phyloP scores from a whole-genome alignment of 2,888 invertebrate genomes.

The Hirtodrosophila cameraria region DNA sequence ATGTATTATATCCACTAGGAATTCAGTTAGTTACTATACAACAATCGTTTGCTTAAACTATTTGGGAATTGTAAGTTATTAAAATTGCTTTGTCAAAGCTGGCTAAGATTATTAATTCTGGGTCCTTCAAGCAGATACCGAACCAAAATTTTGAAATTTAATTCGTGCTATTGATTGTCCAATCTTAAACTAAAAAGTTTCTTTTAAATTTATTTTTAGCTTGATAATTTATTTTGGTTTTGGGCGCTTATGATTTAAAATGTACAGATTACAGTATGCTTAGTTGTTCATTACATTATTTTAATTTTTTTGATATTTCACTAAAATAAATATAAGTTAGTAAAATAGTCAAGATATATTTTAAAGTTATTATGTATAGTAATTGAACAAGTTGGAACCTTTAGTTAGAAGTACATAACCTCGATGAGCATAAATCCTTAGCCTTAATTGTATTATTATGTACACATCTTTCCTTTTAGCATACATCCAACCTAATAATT shows the following conservation, averaged over 20 bases:
- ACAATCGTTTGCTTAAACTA: too few relatives aligned
- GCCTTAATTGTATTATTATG: slow-evolving; percentile 64
- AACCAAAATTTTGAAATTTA: slow-evolving; percentile 1
- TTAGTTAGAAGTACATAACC: slow-evolving; percentile 69
- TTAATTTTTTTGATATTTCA: slow-evolving; percentile 41
- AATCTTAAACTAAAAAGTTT: too few relatives aligned
- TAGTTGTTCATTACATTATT: slow-evolving; percentile 13
- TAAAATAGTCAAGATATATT: slow-evolving; percentile 17
- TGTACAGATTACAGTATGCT: slow-evolving; percentile 40
- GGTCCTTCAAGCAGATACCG: too few relatives aligned
- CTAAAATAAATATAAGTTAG: slow-evolving; percentile 32
- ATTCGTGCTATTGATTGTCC: too few relatives aligned
- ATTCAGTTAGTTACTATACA: too few relatives aligned
- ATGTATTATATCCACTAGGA: too few relatives aligned
- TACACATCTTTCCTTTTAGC: slow-evolving; percentile 33
- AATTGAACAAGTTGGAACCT: slow-evolving; percentile 56
- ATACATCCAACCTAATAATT: slow-evolving; percentile 11
- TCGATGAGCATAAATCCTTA: slow-evolving; percentile 69
- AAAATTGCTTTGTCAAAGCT: too few relatives aligned
- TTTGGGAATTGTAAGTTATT: too few relatives aligned
- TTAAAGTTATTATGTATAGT: slow-evolving; percentile 2
- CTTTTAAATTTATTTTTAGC: neutral
- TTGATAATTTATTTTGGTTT: slow-evolving; percentile 49
- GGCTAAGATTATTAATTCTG: too few relatives aligned
- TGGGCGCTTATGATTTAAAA: slow-evolving; percentile 48